Evolutionary conservation across 1,140 invertebrate genomes (phyloP).

Genomic region (Calosoma granatense): DNA sequence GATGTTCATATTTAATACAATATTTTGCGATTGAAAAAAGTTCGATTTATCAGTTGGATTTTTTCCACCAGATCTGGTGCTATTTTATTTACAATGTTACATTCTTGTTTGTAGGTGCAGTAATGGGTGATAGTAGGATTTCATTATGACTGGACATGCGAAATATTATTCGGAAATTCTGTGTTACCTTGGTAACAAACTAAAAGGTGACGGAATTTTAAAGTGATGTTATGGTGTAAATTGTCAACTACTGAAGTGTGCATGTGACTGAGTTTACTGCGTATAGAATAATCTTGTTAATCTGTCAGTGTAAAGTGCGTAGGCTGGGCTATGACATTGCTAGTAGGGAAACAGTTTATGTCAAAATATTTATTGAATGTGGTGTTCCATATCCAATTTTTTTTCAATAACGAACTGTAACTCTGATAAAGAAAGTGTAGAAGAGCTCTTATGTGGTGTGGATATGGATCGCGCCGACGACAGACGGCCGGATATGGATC

Average conservation of each 20-base stretch:
- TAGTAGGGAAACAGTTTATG: background rate
- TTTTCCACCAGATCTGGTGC: too few species aligned
- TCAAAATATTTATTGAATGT: slow-evolving; percentile 5
- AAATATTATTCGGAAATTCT: background rate
- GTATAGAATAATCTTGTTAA: background rate
- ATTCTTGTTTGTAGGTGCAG: slow-evolving; percentile 4
- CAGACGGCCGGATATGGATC: background rate
- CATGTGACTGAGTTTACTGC: background rate
- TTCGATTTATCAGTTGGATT: too few species aligned
- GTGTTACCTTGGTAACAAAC: slow-evolving; percentile 6
- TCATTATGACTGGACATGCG: slow-evolving; percentile 8
- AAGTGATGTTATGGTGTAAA: slow-evolving; percentile 3
- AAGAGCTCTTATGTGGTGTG: background rate
- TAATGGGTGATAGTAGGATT: background rate
- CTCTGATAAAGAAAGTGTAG: background rate
- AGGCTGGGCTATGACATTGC: slow-evolving; percentile 3
- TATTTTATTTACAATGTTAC: too few species aligned
- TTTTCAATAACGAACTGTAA: background rate
- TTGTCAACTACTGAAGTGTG: background rate
- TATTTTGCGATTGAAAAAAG: too few species aligned
- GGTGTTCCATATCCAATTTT: background rate
- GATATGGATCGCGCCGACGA: background rate
- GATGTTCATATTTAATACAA: too few species aligned
- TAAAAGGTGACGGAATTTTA: background rate
- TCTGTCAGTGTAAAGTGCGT: background rate